Evolutionary conservation across 2,888 invertebrate genomes (phyloP).

Genomic region (Operophtera brumata): DNA sequence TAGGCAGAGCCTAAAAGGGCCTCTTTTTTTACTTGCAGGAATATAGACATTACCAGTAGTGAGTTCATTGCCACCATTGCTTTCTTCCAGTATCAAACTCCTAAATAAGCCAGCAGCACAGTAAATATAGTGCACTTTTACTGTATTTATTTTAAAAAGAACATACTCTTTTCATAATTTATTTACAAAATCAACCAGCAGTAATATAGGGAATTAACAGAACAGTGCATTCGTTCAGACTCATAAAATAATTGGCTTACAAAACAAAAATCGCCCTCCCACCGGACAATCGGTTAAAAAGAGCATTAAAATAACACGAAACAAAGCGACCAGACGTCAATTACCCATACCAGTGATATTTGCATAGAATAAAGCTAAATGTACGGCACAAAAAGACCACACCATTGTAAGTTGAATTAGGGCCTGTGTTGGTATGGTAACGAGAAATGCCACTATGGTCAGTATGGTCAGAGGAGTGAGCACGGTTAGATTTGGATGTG

Average conservation of each 20-base stretch:
- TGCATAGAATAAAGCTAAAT: slow-evolving; percentile 31
- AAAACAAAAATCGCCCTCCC: background rate
- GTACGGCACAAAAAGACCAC: slow-evolving; percentile 34
- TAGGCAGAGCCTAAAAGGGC: too few relatives aligned
- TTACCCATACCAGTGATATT: slow-evolving; percentile 29
- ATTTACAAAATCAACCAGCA: too few relatives aligned
- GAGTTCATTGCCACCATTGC: too few relatives aligned
- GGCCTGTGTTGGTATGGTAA: slow-evolving; percentile 48
- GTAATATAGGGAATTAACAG: background rate
- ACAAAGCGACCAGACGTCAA: slow-evolving; percentile 30
- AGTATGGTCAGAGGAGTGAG: slow-evolving; percentile 29
- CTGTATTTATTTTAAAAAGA: too few relatives aligned
- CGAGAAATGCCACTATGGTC: slow-evolving; percentile 43
- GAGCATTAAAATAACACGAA: slow-evolving; percentile 12
- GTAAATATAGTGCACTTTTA: too few relatives aligned
- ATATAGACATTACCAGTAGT: too few relatives aligned
- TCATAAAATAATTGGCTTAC: slow-evolving; percentile 12
- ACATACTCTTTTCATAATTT: too few relatives aligned
- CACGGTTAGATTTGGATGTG: slow-evolving; percentile 20
- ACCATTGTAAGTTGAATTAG: slow-evolving; percentile 53
- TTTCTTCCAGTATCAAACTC: too few relatives aligned
- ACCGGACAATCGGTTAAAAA: slow-evolving; percentile 14
- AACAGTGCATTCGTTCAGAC: background rate
- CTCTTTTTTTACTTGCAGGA: too few relatives aligned
- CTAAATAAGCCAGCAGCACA: too few relatives aligned